Conservation (phyloP, 1,140 invertebrate genomes). For the Anthonomus grandis region DNA sequence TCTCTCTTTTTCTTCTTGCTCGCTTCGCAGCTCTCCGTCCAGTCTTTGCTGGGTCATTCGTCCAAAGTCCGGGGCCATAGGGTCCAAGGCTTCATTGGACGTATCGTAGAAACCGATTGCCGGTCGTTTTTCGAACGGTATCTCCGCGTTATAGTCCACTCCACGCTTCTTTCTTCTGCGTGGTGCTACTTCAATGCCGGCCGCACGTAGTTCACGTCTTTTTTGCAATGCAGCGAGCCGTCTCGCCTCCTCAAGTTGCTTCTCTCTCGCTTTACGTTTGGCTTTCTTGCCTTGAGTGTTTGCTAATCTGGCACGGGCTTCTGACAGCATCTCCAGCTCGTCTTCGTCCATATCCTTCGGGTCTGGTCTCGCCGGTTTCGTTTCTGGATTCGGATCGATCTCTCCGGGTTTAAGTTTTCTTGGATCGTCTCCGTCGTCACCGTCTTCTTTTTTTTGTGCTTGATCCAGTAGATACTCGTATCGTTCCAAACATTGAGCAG, state of each 20-base stretch:
- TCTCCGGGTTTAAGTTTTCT: constrained; percentile 97
- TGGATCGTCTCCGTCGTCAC: constrained; percentile 90
- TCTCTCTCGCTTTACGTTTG: constrained; percentile 97
- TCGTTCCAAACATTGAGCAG: constrained; percentile 93
- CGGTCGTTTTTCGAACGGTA: constrained; percentile 95
- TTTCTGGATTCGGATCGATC: constrained; percentile 99
- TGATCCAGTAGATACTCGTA: constrained; percentile 95
- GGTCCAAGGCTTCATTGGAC: constrained; percentile 80
- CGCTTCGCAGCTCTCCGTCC: constrained; percentile 85
- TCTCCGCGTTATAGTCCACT: constrained; percentile 97
- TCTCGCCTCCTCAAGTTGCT: constrained; percentile 96
- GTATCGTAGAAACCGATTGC: constrained; percentile 93
- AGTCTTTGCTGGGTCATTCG: constrained; percentile 87
- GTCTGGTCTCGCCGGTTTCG: constrained; percentile 97
- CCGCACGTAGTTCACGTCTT: constrained; percentile 91
- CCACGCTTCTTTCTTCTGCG: constrained; percentile 78
- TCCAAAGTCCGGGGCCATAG: constrained; percentile 84
- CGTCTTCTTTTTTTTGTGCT: constrained; percentile 97
- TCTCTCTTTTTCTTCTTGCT: constrained; percentile 85
- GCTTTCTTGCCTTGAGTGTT: constrained; percentile 85
- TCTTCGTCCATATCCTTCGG: constrained; percentile 99
- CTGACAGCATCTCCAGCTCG: constrained; percentile 98
- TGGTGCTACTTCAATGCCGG: constrained; percentile 84
- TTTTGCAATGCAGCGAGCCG: constrained; percentile 95
- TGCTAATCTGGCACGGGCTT: constrained; percentile 94